Conservation (phyloP, 2,888 invertebrate species). For the Cerceris rybyensis region DNA sequence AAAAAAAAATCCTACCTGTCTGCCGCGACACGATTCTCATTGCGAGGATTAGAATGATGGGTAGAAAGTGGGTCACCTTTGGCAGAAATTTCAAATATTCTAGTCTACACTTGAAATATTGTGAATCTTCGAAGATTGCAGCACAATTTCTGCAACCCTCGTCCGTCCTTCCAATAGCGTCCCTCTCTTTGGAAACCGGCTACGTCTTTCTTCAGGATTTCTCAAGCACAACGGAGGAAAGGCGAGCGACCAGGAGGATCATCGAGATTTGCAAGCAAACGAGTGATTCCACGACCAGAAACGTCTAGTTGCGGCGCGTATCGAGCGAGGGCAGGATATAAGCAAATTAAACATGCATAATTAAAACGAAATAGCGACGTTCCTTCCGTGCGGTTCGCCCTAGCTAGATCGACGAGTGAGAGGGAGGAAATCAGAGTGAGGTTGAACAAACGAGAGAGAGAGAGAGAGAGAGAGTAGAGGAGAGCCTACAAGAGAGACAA, state of each 20-base stretch:
- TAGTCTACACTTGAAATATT: too few relatives aligned
- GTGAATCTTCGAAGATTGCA: too few relatives aligned
- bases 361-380: constrained; percentile 76
- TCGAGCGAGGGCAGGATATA: constrained; percentile 59
- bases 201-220: not conserved
- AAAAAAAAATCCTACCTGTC: not conserved
- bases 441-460: constrained; percentile 7
- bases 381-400: constrained; percentile 56
- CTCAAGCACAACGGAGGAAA: not conserved
- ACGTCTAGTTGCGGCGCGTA: constrained; percentile 42
- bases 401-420: not conserved
- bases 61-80: too few relatives aligned
- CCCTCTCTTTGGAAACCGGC: too few relatives aligned
- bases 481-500: constrained; percentile 24
- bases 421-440: constrained; percentile 24
- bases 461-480: constrained; percentile 41
- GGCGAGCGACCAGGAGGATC: not conserved
- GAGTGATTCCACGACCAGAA: constrained; percentile 30
- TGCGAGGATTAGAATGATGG: too few relatives aligned
- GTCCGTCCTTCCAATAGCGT: too few relatives aligned
- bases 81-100: too few relatives aligned
- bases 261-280: constrained; percentile 22
- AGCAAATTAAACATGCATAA: constrained; percentile 81
- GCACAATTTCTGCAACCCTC: too few relatives aligned
- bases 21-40: too few relatives aligned